Conservation (phyloP, 2,113 vertebrate species). For the Castor canadensis region DNA sequence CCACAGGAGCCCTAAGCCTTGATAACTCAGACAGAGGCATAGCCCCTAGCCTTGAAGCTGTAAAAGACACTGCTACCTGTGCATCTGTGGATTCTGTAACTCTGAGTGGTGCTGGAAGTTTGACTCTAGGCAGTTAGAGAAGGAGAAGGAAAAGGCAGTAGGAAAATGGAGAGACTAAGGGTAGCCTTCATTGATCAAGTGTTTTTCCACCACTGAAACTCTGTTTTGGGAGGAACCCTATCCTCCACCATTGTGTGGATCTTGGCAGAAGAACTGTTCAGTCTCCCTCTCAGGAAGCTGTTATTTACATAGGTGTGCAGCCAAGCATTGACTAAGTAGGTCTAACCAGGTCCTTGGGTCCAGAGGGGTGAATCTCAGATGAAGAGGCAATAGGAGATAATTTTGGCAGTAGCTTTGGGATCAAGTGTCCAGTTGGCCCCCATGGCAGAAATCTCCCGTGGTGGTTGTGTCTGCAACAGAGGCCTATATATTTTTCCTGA, state of each 20-base stretch:
- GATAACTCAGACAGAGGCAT: neutral
- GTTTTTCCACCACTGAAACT: neutral
- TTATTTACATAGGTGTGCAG: neutral
- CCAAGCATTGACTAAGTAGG: neutral
- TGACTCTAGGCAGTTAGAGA: neutral
- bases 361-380: neutral
- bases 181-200: neutral
- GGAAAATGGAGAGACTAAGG: neutral
- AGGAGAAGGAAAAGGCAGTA: neutral
- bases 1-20: too few species aligned
- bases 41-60: accelerated
- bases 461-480: too few species aligned
- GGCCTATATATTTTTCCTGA: too few species aligned
- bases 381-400: neutral
- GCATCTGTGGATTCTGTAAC: neutral
- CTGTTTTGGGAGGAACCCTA: neutral
- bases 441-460: too few species aligned
- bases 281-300: neutral
- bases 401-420: neutral
- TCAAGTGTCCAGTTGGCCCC: too few species aligned
- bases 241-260: neutral
- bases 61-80: neutral
- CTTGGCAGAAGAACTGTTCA: neutral
- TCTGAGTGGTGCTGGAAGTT: neutral
- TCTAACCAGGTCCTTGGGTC: neutral